phyloP scores from a whole-genome alignment of 1,140 invertebrate genomes.

The Caenorhabditis brenneri region DNA sequence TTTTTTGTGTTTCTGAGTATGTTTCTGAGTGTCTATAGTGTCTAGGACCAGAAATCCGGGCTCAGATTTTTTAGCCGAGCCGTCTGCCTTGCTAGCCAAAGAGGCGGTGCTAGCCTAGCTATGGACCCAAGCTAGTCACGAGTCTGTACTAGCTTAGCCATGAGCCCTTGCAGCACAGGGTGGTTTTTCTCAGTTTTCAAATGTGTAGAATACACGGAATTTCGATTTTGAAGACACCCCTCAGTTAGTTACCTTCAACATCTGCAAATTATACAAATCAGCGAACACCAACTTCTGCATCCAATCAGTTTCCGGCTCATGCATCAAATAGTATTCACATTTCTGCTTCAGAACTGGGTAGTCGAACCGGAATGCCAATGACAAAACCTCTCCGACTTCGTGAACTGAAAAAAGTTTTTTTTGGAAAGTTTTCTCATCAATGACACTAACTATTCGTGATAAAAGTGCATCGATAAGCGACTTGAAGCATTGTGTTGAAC shows the following conservation, averaged over 20 bases:
- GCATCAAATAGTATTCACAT: slow-evolving; percentile 5
- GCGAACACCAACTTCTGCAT: slow-evolving; percentile 3
- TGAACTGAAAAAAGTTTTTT: background rate
- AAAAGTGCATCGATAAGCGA: background rate
- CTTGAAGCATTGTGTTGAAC: slow-evolving; percentile 13
- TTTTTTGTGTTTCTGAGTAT: too few relatives aligned
- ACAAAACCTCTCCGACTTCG: background rate
- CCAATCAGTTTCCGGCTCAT: slow-evolving; percentile 1
- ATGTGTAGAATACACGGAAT: too few relatives aligned
- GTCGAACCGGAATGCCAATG: background rate
- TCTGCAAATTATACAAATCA: background rate
- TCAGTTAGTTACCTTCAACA: background rate
- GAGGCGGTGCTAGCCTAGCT: too few relatives aligned
- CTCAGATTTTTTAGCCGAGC: too few relatives aligned
- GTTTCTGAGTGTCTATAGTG: too few relatives aligned
- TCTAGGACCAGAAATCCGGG: too few relatives aligned
- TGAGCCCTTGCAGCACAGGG: too few relatives aligned
- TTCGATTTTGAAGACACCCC: too few relatives aligned
- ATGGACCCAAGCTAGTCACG: too few relatives aligned
- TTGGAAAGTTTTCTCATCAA: background rate
- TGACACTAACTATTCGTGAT: slow-evolving; percentile 21
- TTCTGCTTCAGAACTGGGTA: background rate
- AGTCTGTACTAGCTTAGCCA: too few relatives aligned
- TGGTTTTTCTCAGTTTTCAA: too few relatives aligned
- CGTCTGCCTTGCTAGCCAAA: too few relatives aligned